These are phyloP conservation scores for Saxidomus purpurata DNA, from an alignment of 1,140 invertebrate species.

Conservation along the genomic window DNA sequence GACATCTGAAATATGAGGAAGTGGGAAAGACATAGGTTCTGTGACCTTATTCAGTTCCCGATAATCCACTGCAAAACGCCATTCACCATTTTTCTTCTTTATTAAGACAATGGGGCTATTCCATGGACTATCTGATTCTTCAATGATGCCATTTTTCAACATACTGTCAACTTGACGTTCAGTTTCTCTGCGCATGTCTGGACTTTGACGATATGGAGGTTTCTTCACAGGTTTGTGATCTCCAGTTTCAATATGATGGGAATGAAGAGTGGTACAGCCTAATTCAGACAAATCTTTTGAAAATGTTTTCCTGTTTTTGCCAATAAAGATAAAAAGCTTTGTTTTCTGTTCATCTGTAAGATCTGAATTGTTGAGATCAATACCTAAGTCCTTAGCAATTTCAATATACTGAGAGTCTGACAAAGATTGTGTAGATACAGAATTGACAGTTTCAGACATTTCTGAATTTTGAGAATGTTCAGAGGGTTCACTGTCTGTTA, in stretches of 20 bases:
- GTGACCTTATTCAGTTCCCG: constrained; percentile 61
- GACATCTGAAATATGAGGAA: constrained; percentile 36
- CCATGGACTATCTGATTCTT: constrained; percentile 31
- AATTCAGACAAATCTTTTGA: constrained; percentile 53
- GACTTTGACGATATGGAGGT: neutral
- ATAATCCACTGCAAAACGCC: constrained; percentile 68
- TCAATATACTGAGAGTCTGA: no score
- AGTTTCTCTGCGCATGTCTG: neutral
- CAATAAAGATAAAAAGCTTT: constrained; percentile 38
- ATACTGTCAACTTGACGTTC: constrained; percentile 51
- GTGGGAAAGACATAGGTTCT: constrained; percentile 27
- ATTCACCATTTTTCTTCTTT: constrained; percentile 60
- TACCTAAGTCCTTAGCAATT: constrained; percentile 8
- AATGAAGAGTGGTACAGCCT: constrained; percentile 32
- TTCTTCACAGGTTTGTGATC: constrained; percentile 22
- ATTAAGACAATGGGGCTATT: constrained; percentile 54
- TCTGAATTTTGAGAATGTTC: no score
- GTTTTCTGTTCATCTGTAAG: constrained; percentile 10
- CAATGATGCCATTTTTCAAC: constrained; percentile 25
- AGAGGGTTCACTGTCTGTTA: no score
- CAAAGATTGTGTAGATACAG: no score
- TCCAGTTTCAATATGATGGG: constrained; percentile 48
- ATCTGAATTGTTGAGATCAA: neutral
- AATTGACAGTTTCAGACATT: no score
- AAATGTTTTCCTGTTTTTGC: constrained; percentile 49